phyloP scores from a whole-genome alignment of 2,113 vertebrate genomes.

The Shinisaurus crocodilurus region DNA sequence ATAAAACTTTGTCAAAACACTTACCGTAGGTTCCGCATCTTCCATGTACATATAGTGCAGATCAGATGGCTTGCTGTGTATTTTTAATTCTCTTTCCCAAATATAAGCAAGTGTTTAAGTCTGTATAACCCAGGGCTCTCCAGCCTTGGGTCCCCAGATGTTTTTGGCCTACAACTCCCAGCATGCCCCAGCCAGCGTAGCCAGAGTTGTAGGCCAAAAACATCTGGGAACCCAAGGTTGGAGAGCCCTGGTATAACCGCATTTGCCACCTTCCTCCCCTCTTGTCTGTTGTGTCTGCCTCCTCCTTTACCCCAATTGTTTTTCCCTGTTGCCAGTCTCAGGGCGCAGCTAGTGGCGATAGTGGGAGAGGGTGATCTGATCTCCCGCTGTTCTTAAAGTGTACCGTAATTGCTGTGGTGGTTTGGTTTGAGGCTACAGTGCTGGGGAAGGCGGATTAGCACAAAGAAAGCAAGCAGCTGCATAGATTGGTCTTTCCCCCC shows the following conservation, averaged over 20 bases:
- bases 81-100: not conserved
- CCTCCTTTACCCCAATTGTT: not conserved
- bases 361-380: too few relatives aligned
- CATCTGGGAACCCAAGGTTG: too few relatives aligned
- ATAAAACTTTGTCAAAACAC: not conserved
- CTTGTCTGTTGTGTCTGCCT: not conserved
- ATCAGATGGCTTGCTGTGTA: not conserved
- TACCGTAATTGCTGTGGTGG: not conserved
- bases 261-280: not conserved
- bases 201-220: too few relatives aligned
- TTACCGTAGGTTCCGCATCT: not conserved
- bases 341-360: not conserved
- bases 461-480: not conserved
- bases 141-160: too few relatives aligned
- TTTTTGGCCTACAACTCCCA: too few relatives aligned
- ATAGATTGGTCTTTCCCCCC: not conserved
- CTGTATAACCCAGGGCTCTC: too few relatives aligned
- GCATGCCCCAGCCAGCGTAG: too few relatives aligned
- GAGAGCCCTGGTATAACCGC: too few relatives aligned
- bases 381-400: not conserved
- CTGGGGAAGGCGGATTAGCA: not conserved
- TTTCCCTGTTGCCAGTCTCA: not conserved
- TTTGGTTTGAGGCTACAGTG: not conserved
- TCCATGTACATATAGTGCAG: too few relatives aligned
- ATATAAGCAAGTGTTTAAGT: too few relatives aligned